These are phyloP conservation scores for Arenaria interpres DNA, from an alignment of 2,113 vertebrate species.

Conservation along the genomic window DNA sequence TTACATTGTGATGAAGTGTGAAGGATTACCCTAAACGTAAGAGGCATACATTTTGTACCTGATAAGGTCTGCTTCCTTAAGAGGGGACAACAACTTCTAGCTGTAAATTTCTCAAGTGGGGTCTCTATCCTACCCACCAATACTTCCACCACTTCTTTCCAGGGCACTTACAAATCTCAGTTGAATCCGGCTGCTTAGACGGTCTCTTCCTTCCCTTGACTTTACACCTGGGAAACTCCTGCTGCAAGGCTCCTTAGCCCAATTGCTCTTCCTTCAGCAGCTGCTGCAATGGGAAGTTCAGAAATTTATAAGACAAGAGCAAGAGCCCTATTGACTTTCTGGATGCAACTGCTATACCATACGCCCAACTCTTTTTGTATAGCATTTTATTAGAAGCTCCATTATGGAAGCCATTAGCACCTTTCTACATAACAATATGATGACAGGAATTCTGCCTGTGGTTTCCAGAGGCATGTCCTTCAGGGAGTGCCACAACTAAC, in stretches of 20 bases:
- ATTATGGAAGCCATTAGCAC: not conserved
- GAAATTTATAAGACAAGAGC: not conserved
- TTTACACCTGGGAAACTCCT: not conserved
- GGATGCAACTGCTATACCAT: not conserved
- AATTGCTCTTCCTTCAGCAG: rapidly evolving
- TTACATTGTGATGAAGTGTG: not conserved
- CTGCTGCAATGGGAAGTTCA: not conserved
- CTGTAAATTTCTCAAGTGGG: not conserved
- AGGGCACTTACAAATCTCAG: not conserved
- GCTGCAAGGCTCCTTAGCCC: not conserved
- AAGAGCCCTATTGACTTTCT: not conserved
- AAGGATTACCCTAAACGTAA: not conserved
- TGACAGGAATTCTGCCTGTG: constrained; percentile 8
- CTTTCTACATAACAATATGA: not conserved
- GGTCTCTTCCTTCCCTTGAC: not conserved
- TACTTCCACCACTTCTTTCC: not conserved
- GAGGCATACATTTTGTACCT: not conserved
- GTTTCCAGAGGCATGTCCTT: constrained; percentile 17
- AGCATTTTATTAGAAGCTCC: not conserved
- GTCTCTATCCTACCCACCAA: not conserved
- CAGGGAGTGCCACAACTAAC: not conserved
- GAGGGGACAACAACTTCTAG: not conserved
- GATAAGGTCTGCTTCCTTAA: not conserved
- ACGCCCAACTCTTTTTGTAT: not conserved
- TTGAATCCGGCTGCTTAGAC: not conserved